Evolutionary conservation across 23 tunicate species (phyloP), one percentile per base, ranked within the genome.

Genomic region (Ascidia mentula): DNA sequence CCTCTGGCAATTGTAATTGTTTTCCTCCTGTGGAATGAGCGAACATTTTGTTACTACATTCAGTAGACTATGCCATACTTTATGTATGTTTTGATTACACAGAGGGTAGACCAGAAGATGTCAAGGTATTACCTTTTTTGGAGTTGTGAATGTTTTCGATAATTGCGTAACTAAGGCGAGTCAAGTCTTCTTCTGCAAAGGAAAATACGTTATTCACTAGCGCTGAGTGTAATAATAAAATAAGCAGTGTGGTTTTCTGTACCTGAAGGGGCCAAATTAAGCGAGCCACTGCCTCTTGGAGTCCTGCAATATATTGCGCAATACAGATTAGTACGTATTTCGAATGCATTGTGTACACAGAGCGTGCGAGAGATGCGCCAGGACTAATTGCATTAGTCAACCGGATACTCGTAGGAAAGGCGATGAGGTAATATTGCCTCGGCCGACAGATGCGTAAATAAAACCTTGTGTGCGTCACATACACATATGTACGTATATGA

Each of bases 161-260:
- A 20, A 53, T 53, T 9, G 22, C 12, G 13, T 53, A 9, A 53
- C 65, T 53, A 3, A 53, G 65, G 65, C 65, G 65, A 9, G 22
- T 53, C 65, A 53, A 53, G 24, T 53, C 65, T 28, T 53, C 65
- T 53, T 53, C 65, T 53, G 65, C 65, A 53, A 9, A 53, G 24
- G 65, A 20, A 53, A 53, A 53, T 28, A 53, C 12, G 65, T 53
- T 53, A 53, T n/a, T n/a, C n/a, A n/a, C n/a, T n/a, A 53, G 24
- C 28, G 65, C 13, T 15, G 15, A 9, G 53, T 53, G 22, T 53
- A 20, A 9, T 5, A 9, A 53, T 53, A 5, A 20, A 53, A 53
- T 9, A 3, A 53, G 1, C 22, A 26, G 24, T 53, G 22, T 53
- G 65, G 24, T 28, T 26, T 53, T 26, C 13, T 5, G 13, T 53